Conservation (phyloP, 2,113 vertebrate species). For the Halcyon senegalensis region DNA sequence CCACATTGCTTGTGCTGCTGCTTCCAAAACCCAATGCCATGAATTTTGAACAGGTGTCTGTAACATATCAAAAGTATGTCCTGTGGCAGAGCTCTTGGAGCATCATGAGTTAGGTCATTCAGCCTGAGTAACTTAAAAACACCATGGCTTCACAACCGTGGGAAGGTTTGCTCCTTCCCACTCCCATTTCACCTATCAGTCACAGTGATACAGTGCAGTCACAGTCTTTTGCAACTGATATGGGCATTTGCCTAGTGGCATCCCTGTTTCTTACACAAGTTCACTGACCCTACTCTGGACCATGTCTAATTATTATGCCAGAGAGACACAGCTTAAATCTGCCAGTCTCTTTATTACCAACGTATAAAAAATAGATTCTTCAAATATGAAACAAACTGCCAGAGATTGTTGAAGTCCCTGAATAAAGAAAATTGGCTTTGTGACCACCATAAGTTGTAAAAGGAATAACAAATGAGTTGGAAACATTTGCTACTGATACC, state of each 20-base stretch:
- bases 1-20: neutral
- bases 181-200: neutral
- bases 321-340: neutral
- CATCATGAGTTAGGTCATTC: neutral
- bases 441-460: neutral
- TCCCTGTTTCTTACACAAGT: neutral
- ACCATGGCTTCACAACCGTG: neutral
- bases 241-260: neutral
- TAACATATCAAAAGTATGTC: neutral
- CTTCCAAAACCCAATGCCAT: neutral
- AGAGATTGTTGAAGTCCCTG: neutral
- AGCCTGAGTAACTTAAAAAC: neutral
- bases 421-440: neutral
- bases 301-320: neutral
- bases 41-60: neutral
- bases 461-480: neutral
- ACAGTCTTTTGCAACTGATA: neutral
- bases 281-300: neutral
- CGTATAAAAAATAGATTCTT: neutral
- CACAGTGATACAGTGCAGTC: accelerated
- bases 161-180: neutral
- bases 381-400: neutral
- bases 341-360: neutral
- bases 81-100: neutral
- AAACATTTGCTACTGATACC: neutral